phyloP scores from a whole-genome alignment of 2,797 vertebrate genomes.

The Pachyuromys duprasi region DNA sequence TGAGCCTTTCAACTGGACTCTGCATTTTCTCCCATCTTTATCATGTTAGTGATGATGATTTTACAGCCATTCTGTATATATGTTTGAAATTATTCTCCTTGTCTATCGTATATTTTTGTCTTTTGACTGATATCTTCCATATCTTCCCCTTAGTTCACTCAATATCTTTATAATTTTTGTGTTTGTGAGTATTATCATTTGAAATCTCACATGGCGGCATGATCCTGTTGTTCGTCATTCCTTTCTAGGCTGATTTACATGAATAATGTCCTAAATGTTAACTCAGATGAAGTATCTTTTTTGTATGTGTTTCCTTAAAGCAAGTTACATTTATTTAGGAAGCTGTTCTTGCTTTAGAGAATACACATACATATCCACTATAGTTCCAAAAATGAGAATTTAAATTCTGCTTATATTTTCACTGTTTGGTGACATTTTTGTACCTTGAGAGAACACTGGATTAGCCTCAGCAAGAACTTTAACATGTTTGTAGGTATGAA shows the following conservation, averaged over 20 bases:
- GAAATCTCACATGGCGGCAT: not conserved
- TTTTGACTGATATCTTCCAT: not conserved
- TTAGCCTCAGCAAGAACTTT: not conserved
- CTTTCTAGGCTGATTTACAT: not conserved
- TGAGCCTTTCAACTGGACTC: not conserved
- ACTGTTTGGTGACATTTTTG: not conserved
- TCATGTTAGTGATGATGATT: not conserved
- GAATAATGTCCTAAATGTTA: not conserved
- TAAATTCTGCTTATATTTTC: not conserved
- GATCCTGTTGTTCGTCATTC: not conserved
- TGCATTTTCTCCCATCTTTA: not conserved
- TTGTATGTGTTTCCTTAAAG: not conserved
- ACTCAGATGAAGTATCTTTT: not conserved
- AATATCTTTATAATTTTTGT: not conserved
- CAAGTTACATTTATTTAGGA: not conserved
- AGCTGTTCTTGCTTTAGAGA: not conserved
- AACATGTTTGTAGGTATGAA: not conserved
- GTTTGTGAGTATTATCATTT: not conserved
- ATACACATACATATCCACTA: not conserved
- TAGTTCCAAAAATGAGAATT: not conserved
- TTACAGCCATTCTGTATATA: not conserved
- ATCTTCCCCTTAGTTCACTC: fast-evolving
- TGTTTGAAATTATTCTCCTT: not conserved
- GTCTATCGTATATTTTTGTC: not conserved
- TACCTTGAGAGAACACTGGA: not conserved